phyloP scores from a whole-genome alignment of 2,113 vertebrate species.

The Ochotona curzoniae region DNA sequence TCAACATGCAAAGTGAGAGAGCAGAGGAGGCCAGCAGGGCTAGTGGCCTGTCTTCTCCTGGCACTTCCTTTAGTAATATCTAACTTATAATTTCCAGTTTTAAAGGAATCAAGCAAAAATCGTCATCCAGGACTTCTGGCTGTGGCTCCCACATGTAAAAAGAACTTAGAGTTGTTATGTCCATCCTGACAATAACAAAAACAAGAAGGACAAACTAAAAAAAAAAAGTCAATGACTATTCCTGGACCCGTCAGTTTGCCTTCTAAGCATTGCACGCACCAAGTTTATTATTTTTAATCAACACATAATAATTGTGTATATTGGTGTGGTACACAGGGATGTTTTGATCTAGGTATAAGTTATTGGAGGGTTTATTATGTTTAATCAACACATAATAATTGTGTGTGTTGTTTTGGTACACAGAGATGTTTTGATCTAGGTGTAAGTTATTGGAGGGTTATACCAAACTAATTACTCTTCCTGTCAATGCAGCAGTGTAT shows the following conservation, averaged over 20 bases:
- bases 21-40: neutral
- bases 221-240: neutral
- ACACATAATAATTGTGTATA: neutral
- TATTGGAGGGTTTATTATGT: neutral
- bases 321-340: neutral
- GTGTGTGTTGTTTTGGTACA: neutral
- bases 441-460: neutral
- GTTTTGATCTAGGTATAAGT: neutral
- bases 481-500: neutral
- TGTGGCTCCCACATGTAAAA: neutral
- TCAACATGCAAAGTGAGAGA: neutral
- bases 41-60: neutral
- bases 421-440: neutral
- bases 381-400: neutral
- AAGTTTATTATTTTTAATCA: neutral
- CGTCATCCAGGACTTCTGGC: neutral
- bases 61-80: neutral
- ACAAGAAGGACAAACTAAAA: neutral
- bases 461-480: neutral
- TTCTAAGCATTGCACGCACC: no score
- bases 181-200: neutral
- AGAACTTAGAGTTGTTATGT: neutral
- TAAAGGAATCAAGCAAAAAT: slow-evolving; percentile 21
- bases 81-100: neutral
- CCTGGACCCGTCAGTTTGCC: neutral